These are phyloP conservation scores for Diarsia brunnea DNA, from an alignment of 2,888 invertebrate species.

Conservation along the genomic window DNA sequence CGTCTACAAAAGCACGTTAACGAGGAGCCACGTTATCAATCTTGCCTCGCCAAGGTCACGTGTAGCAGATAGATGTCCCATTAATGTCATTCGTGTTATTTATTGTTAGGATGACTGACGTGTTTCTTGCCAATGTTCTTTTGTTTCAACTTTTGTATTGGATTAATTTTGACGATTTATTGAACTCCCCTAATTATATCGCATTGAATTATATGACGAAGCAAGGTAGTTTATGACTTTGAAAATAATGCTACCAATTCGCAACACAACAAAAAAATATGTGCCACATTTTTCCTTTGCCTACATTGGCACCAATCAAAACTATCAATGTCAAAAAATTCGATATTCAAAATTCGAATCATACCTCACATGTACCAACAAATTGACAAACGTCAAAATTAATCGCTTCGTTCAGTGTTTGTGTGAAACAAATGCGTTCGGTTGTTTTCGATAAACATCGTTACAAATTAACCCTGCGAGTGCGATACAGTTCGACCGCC, in stretches of 20 bases:
- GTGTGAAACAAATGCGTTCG: constrained; percentile 78
- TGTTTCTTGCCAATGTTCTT: constrained; percentile 46
- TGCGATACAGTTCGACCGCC: constrained; percentile 68
- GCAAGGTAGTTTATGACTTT: neutral
- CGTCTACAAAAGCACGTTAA: constrained; percentile 79
- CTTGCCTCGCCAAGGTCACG: constrained; percentile 78
- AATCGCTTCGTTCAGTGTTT: constrained; percentile 72
- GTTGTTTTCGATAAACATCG: constrained; percentile 77
- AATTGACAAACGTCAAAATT: constrained; percentile 79
- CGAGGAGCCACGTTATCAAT: constrained; percentile 80
- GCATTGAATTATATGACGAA: no score
- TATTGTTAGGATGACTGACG: constrained; percentile 51
- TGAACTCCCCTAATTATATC: neutral
- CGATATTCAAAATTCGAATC: constrained; percentile 52
- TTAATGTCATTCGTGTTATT: constrained; percentile 65
- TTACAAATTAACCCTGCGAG: constrained; percentile 84
- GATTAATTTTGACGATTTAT: constrained; percentile 8
- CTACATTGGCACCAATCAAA: constrained; percentile 45
- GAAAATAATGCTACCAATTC: neutral
- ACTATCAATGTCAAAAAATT: constrained; percentile 48
- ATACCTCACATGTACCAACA: constrained; percentile 68
- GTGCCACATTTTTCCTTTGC: neutral
- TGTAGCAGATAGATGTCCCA: constrained; percentile 57
- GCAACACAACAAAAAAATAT: neutral
- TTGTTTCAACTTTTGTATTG: constrained; percentile 26